Evolutionary conservation across 64 coral and sea anemone species (phyloP).

Genomic region (Montipora efflorescens): DNA sequence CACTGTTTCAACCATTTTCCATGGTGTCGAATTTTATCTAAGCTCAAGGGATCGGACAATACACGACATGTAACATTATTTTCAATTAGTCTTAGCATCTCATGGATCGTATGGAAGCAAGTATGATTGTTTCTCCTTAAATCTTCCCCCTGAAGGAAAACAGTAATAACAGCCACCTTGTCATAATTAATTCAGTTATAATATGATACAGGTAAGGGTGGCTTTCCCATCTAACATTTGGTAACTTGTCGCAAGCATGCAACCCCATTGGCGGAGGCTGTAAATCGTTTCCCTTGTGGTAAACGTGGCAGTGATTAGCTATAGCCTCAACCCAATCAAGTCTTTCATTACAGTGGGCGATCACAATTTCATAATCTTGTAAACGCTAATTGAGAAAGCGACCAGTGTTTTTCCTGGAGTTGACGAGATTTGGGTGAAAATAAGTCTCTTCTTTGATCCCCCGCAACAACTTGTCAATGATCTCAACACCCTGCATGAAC

Average conservation of each 20-base stretch:
- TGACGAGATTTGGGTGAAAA: slow-evolving; percentile 52
- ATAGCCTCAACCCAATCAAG: slow-evolving; percentile 57
- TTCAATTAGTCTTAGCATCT: too few relatives aligned
- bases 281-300: slow-evolving; percentile 67
- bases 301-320: slow-evolving; percentile 67
- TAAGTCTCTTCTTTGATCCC: slow-evolving; percentile 82
- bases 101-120: too few relatives aligned
- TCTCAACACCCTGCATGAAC: slow-evolving; percentile 88
- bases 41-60: too few relatives aligned
- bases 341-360: slow-evolving; percentile 74
- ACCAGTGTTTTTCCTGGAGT: slow-evolving; percentile 67
- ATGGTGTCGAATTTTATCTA: too few relatives aligned
- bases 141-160: slow-evolving; percentile 74
- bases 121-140: too few relatives aligned
- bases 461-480: slow-evolving; percentile 55
- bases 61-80: too few relatives aligned
- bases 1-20: too few relatives aligned
- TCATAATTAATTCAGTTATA: slow-evolving; percentile 46
- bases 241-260: slow-evolving; percentile 62
- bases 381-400: slow-evolving; percentile 11
- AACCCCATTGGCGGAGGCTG: slow-evolving; percentile 17
- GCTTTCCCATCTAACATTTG: slow-evolving; percentile 73
- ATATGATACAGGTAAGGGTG: slow-evolving; percentile 86
- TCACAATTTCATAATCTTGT: slow-evolving; percentile 65
- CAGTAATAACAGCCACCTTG: slow-evolving; percentile 49